phyloP scores from a whole-genome alignment of 2,113 vertebrate genomes.

The Takifugu bimaculatus region DNA sequence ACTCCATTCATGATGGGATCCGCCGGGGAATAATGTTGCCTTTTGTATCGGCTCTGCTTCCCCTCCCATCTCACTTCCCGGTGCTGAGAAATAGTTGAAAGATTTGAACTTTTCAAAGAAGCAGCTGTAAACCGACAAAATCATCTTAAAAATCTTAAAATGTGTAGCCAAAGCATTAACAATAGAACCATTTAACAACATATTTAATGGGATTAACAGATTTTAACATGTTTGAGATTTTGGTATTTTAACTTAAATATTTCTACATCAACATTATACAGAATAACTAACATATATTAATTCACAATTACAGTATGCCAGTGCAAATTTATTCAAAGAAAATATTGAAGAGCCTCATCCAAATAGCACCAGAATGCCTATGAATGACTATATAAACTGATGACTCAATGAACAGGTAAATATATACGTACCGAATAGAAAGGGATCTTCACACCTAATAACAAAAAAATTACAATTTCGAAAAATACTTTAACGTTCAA shows the following conservation, averaged over 20 bases:
- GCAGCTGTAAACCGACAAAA: too few species aligned
- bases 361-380: too few species aligned
- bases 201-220: background rate
- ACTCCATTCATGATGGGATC: conserved; percentile 87
- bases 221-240: background rate
- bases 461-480: conserved; percentile 14
- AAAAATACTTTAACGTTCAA: conserved; percentile 15
- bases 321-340: too few species aligned
- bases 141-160: too few species aligned
- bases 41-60: conserved; percentile 82
- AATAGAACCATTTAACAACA: background rate
- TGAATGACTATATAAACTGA: background rate
- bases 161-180: background rate
- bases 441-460: conserved; percentile 17
- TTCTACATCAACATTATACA: too few species aligned
- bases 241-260: background rate
- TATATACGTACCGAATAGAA: conserved; percentile 58
- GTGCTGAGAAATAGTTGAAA: conserved; percentile 79
- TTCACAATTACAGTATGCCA: too few species aligned
- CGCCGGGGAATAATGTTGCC: conserved; percentile 85
- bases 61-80: conserved; percentile 67
- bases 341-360: too few species aligned
- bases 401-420: background rate
- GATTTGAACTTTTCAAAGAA: conserved; percentile 54
- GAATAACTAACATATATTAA: too few species aligned